These are phyloP conservation scores for Philypnodon macrostomus DNA, from an alignment of 2,797 vertebrate species.

Conservation along the genomic window DNA sequence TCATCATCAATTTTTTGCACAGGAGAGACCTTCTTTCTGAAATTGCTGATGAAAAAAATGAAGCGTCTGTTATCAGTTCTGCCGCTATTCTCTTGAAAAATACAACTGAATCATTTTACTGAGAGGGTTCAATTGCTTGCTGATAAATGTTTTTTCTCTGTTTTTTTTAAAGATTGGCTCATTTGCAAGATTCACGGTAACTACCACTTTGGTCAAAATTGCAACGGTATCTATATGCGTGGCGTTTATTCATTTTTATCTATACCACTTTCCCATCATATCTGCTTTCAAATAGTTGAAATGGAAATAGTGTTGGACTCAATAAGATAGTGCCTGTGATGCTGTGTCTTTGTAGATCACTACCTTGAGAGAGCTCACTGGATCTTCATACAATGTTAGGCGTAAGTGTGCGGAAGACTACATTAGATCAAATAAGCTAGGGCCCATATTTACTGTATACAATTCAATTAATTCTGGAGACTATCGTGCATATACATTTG, in stretches of 20 bases:
- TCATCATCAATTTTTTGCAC: slow-evolving; percentile 9
- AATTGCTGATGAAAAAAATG: neutral
- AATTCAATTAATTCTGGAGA: too few species aligned
- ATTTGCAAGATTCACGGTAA: slow-evolving; percentile 26
- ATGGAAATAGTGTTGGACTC: slow-evolving; percentile 59
- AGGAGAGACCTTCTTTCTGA: neutral
- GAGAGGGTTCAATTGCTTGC: slow-evolving; percentile 32
- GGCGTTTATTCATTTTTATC: slow-evolving; percentile 35
- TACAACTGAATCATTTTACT: slow-evolving; percentile 25
- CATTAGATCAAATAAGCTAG: too few species aligned
- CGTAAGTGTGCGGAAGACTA: too few species aligned
- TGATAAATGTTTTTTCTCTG: slow-evolving; percentile 23
- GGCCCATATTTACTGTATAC: too few species aligned
- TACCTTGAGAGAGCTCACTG: slow-evolving; percentile 41
- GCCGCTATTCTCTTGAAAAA: slow-evolving; percentile 12
- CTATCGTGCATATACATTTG: too few species aligned
- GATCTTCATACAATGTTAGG: slow-evolving; percentile 16
- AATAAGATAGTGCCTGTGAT: slow-evolving; percentile 45
- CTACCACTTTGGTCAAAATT: slow-evolving; percentile 12
- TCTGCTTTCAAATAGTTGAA: slow-evolving; percentile 41
- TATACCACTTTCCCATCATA: slow-evolving; percentile 8
- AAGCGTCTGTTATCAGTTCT: neutral
- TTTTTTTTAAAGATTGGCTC: slow-evolving; percentile 36
- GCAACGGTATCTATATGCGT: slow-evolving; percentile 3
- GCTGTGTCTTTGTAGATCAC: slow-evolving; percentile 40